A percentile compares a stretch with the other conserved stretches of the same genome.
Conservation (phyloP, 2,797 vertebrate species). For the Acipenser ruthenus region DNA sequence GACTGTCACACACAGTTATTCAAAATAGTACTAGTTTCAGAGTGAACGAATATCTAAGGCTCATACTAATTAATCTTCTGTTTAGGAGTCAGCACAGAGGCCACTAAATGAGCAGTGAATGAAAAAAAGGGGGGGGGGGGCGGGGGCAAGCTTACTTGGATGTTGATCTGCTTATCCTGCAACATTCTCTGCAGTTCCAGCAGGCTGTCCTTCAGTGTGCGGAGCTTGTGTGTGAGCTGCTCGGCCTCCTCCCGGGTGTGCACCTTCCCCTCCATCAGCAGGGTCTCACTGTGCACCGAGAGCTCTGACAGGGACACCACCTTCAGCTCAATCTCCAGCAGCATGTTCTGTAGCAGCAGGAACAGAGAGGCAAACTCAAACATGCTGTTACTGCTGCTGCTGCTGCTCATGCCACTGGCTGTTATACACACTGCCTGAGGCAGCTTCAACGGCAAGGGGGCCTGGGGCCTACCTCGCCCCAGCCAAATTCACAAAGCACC, state of each 20-base stretch:
- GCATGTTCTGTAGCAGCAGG: conserved; percentile 79
- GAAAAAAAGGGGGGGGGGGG: not conserved
- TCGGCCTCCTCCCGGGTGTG: conserved; percentile 86
- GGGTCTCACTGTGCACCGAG: conserved; percentile 85
- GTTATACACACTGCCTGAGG: not conserved
- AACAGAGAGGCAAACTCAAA: conserved; percentile 66
- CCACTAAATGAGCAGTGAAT: no score
- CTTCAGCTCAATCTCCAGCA: conserved; percentile 94
- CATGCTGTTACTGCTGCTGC: conserved; percentile 35
- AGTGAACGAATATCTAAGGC: no score
- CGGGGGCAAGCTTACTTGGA: conserved; percentile 80
- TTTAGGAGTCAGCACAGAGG: no score
- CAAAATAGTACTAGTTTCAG: no score
- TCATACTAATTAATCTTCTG: no score
- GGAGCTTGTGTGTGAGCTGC: conserved; percentile 79
- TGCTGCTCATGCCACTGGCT: not conserved
- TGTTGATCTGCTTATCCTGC: conserved; percentile 84
- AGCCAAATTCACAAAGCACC: conserved; percentile 21
- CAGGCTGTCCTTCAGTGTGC: conserved; percentile 82
- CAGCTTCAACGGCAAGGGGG: not conserved
- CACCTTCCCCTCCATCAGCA: conserved; percentile 84
- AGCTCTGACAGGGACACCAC: conserved; percentile 87
- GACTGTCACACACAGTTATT: no score
- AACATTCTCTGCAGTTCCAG: conserved; percentile 88
- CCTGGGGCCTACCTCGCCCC: conserved; percentile 14